Evolutionary conservation across 2,888 invertebrate species (phyloP), one percentile per base, ranked within the genome.

Genomic region (Xanthorhoe spadicearia): DNA sequence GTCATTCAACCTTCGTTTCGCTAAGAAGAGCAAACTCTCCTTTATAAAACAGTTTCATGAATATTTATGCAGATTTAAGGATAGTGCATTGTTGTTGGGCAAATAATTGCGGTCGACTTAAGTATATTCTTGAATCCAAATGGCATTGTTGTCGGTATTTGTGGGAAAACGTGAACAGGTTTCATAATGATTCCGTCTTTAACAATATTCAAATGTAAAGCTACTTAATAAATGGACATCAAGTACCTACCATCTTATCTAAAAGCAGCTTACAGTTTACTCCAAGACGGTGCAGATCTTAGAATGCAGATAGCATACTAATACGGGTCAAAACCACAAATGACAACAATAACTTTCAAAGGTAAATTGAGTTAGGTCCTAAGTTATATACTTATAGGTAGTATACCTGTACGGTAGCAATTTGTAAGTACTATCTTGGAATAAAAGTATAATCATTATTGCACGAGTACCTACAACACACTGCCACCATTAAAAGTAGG

Each of bases 51-150:
- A 79, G 79, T 77, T 81, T 82, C 84, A 88, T 89, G 87, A 89
- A 89, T 89, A 89, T 89, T 87, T 83, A 88, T 82, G 82, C 76
- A 79, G 84, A 86, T 88, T 85, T 85, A 79, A 84, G 83, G 83
- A 85, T 87, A 85, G 85, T 86, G 82, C 81, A 81, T 80, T 82
- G 78, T 74, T 82, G 78, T 81, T 83, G 78, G 79, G 80, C 82
- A 84, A 84, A 88, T 87, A 85, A 83, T 84, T 82, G 82, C 80
- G 80, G 79, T 76, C 72, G 77, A 56, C 54, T 48, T 51, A 51
- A 77, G 80, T 78, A 73, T 74, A 76, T 78, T 81, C 77, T 81
- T 80, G 84, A 83, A 87, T 85, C 83, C 78, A 79, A 84, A 84
- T 81, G 72, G 77, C 65, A 68, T 68, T 77, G 81, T 77, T 78